These are phyloP conservation scores for Sigmodon hispidus DNA, from an alignment of 2,113 vertebrate species.

Conservation along the genomic window DNA sequence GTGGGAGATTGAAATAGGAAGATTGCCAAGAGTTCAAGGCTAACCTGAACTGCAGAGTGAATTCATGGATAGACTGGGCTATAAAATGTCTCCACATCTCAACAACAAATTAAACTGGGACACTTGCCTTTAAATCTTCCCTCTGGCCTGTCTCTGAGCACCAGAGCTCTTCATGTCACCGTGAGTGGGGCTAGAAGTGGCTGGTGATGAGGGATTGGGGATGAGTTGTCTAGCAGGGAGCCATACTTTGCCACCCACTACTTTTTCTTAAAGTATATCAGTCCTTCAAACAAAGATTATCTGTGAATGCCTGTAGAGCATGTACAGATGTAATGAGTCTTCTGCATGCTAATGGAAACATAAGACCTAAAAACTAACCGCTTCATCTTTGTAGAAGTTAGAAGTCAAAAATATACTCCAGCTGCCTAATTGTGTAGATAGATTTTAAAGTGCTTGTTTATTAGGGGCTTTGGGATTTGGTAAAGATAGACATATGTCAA, in stretches of 20 bases:
- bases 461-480: conserved; percentile 16
- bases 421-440: background rate
- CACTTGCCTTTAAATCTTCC: fast-evolving
- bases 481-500: background rate
- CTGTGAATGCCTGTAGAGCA: background rate
- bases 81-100: background rate
- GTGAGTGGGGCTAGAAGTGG: background rate
- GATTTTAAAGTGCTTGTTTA: background rate
- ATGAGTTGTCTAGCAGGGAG: background rate
- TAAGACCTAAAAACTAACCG: fast-evolving
- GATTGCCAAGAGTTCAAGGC: background rate
- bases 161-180: fast-evolving
- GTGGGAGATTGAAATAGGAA: background rate
- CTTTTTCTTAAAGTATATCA: background rate
- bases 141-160: background rate
- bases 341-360: background rate
- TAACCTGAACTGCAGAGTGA: background rate
- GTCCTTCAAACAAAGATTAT: background rate
- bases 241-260: background rate
- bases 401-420: background rate
- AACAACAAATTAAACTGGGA: background rate
- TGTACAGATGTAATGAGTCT: background rate
- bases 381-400: background rate
- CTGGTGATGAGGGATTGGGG: fast-evolving
- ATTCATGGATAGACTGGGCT: background rate